Conservation (phyloP, 2,113 vertebrate species). For the Osmerus eperlanus region DNA sequence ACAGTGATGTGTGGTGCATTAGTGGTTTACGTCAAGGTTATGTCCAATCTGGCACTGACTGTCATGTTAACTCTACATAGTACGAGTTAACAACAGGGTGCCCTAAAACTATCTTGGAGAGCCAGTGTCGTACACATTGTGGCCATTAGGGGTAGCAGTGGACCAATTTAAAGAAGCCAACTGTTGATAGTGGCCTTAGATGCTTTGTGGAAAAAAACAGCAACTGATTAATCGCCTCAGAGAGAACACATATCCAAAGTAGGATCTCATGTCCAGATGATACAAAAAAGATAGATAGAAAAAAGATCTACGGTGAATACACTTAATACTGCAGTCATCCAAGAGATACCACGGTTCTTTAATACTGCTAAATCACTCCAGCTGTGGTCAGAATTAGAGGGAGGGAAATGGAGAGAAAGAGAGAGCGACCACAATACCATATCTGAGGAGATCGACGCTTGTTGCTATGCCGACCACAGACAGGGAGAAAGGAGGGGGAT, state of each 20-base stretch:
- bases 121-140: neutral
- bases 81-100: neutral
- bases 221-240: conserved; percentile 1
- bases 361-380: conserved; percentile 25
- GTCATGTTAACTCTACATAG: no score
- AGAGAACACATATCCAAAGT: conserved; percentile 2
- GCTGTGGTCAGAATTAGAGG: conserved; percentile 24
- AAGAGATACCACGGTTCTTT: conserved; percentile 28
- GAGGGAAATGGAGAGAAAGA: conserved; percentile 25
- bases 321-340: neutral
- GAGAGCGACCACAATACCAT: conserved; percentile 57
- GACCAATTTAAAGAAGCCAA: neutral
- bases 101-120: neutral
- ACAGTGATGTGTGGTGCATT: no score
- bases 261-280: conserved; percentile 9
- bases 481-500: conserved; percentile 30
- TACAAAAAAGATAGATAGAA: conserved; percentile 1
- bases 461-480: conserved; percentile 74
- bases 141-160: conserved; percentile 47
- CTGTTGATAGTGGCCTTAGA: neutral
- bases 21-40: no score
- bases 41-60: neutral
- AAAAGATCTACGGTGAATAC: no score
- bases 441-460: conserved; percentile 67
- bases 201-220: neutral